phyloP scores from a whole-genome alignment of 1,140 invertebrate genomes.

The Caenorhabditis remanei region DNA sequence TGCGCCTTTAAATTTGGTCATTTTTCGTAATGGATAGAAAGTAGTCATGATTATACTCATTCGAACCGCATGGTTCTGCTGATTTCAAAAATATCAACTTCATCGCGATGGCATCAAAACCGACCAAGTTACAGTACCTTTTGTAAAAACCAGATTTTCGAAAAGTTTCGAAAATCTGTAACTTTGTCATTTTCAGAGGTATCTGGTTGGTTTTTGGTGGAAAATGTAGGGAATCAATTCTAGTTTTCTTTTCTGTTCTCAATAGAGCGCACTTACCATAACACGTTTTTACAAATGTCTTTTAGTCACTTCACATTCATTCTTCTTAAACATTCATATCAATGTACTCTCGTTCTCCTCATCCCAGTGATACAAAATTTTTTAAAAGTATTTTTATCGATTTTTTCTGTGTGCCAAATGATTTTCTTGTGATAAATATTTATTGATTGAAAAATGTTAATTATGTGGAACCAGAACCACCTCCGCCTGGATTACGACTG shows the following conservation, averaged over 20 bases:
- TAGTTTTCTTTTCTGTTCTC: too few species aligned
- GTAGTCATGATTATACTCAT: constrained; percentile 1
- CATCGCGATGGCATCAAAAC: neutral
- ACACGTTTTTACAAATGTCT: too few species aligned
- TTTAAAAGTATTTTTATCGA: neutral
- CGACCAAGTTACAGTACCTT: neutral
- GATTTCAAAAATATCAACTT: neutral
- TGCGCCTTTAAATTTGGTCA: too few species aligned
- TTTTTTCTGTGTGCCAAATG: neutral
- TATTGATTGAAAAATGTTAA: neutral
- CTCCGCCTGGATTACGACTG: neutral
- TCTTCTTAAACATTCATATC: too few species aligned
- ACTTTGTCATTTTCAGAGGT: too few species aligned
- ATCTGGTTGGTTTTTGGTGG: too few species aligned
- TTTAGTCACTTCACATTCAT: too few species aligned
- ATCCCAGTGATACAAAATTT: constrained; percentile 4
- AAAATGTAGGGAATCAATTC: too few species aligned
- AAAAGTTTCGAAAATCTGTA: too few species aligned
- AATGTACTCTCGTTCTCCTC: neutral
- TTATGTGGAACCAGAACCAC: neutral
- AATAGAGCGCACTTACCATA: too few species aligned
- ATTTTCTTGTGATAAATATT: constrained; percentile 1
- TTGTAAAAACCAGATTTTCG: too few species aligned
- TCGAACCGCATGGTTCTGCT: neutral
- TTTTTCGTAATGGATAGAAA: neutral